Base-by-base conservation (phyloP, 2,113 vertebrate species). In the Tenrec ecaudatus region DNA sequence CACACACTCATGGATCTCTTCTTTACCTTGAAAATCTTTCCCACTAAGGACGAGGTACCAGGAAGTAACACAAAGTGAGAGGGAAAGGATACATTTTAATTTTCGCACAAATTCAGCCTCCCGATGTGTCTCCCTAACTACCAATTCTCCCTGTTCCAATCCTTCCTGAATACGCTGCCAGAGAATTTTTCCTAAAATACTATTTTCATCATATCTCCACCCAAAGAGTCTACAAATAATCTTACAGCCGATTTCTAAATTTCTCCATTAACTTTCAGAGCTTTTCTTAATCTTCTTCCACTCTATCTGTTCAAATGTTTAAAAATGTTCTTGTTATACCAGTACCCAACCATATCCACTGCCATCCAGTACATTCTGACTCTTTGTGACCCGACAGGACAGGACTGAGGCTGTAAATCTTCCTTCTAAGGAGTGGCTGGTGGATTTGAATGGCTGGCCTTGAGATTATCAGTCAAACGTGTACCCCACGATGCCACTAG, bases 171-270 rank as follows among this genome's bases (percentile, higher is more conserved):
- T 12, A 60, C 17, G 2, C 36, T 77, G 66, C 60, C 82, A 83
- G 82, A 90, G 47, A 16, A 33, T 9, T 82, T 88, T 95, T 89
- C 62, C 82, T 91, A 89, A 89, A 96, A 95, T 78, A 85, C 53
- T 33, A 58, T 33, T 95, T 57, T 91, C 64, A 76, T 73, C 40
- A 15, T 31, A 14, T 43, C 9, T 19, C 77, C 81, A 4, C 64
- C 73, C 58, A 76, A 31, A 84, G 22, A 94, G 12, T 82, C 64
- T 64, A 29, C 3, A 29, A 23, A 80, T 25, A 40, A 89, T 93
- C 78, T 22, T 53, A 19, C 6, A 33, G 19, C 4, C 81, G 6
- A 64, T 91, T 73, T 5, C 38, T 80, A 88, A 80, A 36, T 71
- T 64, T 36, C 82, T 47, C 47, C 6, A 33, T 60, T 84, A 47